A percentile compares a stretch with the other conserved stretches of the same genome.
These are phyloP conservation scores for Pempheris klunzingeri DNA, from an alignment of 2,797 vertebrate species.

Conservation along the genomic window DNA sequence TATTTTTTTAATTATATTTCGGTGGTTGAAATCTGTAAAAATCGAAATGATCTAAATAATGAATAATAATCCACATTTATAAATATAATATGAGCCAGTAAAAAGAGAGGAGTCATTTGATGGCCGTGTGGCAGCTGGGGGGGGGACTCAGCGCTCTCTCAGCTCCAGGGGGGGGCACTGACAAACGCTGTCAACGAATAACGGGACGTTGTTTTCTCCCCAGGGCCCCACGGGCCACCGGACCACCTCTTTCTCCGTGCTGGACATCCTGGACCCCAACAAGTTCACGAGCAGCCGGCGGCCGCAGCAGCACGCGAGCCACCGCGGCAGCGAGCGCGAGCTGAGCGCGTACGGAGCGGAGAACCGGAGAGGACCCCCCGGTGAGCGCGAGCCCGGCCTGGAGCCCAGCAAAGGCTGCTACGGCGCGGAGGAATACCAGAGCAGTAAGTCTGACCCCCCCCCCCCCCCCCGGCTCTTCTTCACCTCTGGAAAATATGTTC, in stretches of 20 bases:
- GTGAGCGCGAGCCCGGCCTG: slow-evolving; percentile 61
- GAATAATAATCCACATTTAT: no score
- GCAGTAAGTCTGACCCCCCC: slow-evolving; percentile 72
- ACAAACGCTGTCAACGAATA: neutral
- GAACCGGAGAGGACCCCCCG: slow-evolving; percentile 70
- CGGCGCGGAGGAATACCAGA: slow-evolving; percentile 83
- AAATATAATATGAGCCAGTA: no score
- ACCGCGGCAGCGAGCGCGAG: slow-evolving; percentile 57
- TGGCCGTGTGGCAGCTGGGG: no score
- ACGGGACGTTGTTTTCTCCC: neutral
- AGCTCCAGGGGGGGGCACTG: no score
- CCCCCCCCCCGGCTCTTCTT: no score
- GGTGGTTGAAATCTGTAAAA: no score
- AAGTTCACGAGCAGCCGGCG: slow-evolving; percentile 93
- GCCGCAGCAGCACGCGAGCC: slow-evolving; percentile 45
- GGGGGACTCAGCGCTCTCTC: no score
- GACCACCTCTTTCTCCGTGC: slow-evolving; percentile 96
- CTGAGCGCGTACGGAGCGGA: slow-evolving; percentile 61
- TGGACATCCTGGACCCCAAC: slow-evolving; percentile 99
- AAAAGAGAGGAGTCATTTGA: no score
- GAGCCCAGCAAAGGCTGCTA: slow-evolving; percentile 64
- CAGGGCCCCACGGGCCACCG: slow-evolving; percentile 87
- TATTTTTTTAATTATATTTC: neutral
- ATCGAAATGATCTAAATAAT: no score
- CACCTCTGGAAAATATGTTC: no score